These are phyloP conservation scores for Ectobius pallidus DNA, from an alignment of 2,888 invertebrate species.

Conservation along the genomic window DNA sequence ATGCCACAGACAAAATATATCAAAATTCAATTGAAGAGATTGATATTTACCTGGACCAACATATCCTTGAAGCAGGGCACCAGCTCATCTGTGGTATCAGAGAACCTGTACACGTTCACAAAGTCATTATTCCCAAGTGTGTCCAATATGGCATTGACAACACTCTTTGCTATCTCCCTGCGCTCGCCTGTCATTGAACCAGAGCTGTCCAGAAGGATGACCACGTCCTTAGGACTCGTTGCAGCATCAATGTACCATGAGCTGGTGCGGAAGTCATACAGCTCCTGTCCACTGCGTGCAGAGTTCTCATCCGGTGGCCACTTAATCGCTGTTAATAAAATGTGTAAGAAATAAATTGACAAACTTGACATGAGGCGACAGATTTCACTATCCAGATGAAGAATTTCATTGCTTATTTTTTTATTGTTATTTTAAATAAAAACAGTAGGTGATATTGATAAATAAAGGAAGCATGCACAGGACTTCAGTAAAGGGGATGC, in stretches of 20 bases:
- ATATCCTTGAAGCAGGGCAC: conserved; percentile 90
- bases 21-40: too few species aligned
- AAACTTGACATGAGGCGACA: too few species aligned
- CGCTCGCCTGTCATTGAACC: conserved; percentile 84
- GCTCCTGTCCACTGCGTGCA: conserved; percentile 73
- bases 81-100: conserved; percentile 80
- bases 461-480: too few species aligned
- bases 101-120: conserved; percentile 92
- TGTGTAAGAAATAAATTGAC: too few species aligned
- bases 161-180: conserved; percentile 85
- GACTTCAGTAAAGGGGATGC: too few species aligned
- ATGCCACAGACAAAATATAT: too few species aligned
- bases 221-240: conserved; percentile 71
- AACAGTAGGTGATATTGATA: too few species aligned
- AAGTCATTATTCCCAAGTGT: conserved; percentile 97
- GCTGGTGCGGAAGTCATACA: conserved; percentile 59
- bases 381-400: too few species aligned
- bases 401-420: too few species aligned
- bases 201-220: conserved; percentile 91
- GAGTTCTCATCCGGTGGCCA: conserved; percentile 70
- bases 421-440: too few species aligned
- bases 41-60: conserved; percentile 77
- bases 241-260: conserved; percentile 66
- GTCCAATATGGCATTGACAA: conserved; percentile 87
- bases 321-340: conserved; percentile 38